Conservation (phyloP, 2,113 vertebrate species). For the Lagopus muta region DNA sequence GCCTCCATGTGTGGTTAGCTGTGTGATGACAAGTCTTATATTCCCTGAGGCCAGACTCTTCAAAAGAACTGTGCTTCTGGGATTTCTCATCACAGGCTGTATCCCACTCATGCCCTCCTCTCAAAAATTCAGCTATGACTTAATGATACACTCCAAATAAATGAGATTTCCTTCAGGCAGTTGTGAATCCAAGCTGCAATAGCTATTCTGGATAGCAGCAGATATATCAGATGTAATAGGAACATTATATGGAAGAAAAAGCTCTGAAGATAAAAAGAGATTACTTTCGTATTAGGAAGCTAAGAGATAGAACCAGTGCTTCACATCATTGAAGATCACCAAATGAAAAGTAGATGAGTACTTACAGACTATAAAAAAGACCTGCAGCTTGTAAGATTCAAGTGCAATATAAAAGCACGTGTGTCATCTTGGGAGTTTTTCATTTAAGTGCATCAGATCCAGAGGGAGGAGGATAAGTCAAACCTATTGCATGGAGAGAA, state of each 20-base stretch:
- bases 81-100: neutral
- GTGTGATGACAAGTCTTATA: neutral
- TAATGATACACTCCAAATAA: neutral
- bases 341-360: neutral
- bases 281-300: neutral
- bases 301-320: accelerated
- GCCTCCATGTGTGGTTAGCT: neutral
- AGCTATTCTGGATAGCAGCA: neutral
- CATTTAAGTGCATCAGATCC: neutral
- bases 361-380: neutral
- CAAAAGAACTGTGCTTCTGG: neutral
- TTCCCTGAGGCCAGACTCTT: neutral
- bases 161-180: neutral
- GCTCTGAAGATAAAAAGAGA: neutral
- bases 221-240: neutral
- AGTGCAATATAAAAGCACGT: neutral
- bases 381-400: neutral
- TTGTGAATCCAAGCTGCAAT: neutral
- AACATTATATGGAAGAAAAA: neutral
- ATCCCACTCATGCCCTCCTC: neutral
- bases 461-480: neutral
- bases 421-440: neutral
- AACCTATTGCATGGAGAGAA: neutral
- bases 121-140: neutral
- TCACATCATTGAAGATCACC: neutral